These are phyloP conservation scores for Hoplodrina blanda DNA, from an alignment of 2,888 invertebrate genomes.

Conservation along the genomic window DNA sequence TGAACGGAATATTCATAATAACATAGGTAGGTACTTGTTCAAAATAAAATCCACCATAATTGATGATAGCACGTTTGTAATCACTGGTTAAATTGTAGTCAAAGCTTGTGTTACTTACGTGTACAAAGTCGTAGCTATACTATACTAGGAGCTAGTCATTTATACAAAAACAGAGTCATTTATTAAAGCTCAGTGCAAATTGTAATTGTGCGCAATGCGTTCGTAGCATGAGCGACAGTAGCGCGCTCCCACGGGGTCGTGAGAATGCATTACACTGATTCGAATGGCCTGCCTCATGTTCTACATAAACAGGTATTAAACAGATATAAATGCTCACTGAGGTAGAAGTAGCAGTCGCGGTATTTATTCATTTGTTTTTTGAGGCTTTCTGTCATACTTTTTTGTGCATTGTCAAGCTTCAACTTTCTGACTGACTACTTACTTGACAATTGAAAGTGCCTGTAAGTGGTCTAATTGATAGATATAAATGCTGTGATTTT, in stretches of 20 bases:
- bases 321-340: constrained; percentile 8
- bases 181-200: constrained; percentile 12
- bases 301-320: constrained; percentile 22
- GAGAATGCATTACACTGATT: constrained; percentile 46
- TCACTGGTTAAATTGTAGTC: too few species aligned
- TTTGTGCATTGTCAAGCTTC: too few species aligned
- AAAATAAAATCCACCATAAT: not conserved
- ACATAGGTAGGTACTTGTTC: too few species aligned
- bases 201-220: constrained; percentile 59
- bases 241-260: constrained; percentile 54
- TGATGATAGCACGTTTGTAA: too few species aligned
- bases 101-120: too few species aligned
- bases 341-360: not conserved
- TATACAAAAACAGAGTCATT: constrained; percentile 6
- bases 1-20: too few species aligned
- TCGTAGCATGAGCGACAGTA: constrained; percentile 62
- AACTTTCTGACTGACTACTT: too few species aligned
- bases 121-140: too few species aligned
- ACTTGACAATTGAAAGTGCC: too few species aligned
- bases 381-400: not conserved
- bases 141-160: not conserved
- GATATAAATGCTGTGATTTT: too few species aligned
- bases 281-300: constrained; percentile 20
- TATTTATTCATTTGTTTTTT: not conserved
- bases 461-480: too few species aligned